phyloP scores from a whole-genome alignment of 1,140 invertebrate genomes.

The Caenorhabditis inopinata region DNA sequence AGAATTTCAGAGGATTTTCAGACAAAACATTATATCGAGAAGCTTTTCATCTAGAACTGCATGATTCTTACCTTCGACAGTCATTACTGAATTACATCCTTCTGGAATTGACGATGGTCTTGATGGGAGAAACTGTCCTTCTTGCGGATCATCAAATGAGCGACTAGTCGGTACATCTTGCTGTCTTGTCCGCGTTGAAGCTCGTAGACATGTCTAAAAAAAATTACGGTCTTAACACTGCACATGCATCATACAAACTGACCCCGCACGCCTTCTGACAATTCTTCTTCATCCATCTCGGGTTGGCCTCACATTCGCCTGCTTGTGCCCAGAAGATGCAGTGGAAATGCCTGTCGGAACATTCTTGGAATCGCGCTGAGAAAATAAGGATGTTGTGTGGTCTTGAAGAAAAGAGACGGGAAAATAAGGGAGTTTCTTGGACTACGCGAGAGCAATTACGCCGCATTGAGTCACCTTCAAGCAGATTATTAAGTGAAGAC shows the following conservation, averaged over 20 bases:
- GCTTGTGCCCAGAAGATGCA: conserved; percentile 38
- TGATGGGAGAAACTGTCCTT: conserved; percentile 11
- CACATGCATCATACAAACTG: no score
- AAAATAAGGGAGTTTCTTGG: neutral
- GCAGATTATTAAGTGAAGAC: no score
- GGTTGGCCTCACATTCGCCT: conserved; percentile 41
- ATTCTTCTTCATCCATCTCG: conserved; percentile 38
- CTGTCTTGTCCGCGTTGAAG: neutral
- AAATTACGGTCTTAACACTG: no score
- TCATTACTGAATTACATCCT: conserved; percentile 34
- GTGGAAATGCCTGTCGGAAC: neutral
- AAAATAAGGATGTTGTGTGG: neutral
- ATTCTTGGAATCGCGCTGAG: neutral
- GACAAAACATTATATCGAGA: neutral
- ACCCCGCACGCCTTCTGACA: conserved; percentile 38
- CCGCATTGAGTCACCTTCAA: neutral
- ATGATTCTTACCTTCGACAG: conserved; percentile 13
- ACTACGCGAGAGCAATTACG: neutral
- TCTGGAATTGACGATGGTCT: neutral
- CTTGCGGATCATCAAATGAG: neutral
- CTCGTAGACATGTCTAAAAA: neutral
- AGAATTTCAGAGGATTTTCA: neutral
- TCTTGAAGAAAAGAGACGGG: neutral
- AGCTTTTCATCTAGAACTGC: neutral
- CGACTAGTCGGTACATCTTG: neutral